phyloP scores from a whole-genome alignment of 2,888 invertebrate species.

The Clitarchus hookeri region DNA sequence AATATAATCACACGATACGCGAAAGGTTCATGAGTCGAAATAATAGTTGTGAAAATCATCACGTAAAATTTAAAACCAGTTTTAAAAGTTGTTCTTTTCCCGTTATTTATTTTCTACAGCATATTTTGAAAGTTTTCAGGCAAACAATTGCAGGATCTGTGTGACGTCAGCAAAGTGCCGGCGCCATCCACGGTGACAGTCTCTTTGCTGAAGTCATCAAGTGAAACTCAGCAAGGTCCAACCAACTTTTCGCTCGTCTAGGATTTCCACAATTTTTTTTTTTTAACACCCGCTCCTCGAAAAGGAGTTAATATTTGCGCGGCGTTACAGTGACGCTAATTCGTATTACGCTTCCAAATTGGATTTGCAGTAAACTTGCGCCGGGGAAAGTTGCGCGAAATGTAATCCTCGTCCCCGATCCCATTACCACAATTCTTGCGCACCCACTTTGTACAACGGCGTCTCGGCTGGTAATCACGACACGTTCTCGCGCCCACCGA shows the following conservation, averaged over 20 bases:
- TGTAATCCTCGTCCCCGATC: background rate
- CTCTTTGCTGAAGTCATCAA: background rate
- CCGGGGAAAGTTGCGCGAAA: background rate
- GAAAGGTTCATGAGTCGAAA: no score
- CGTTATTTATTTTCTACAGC: no score
- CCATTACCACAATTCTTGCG: background rate
- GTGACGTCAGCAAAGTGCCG: background rate
- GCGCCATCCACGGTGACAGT: background rate
- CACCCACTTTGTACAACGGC: background rate
- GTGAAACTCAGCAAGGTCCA: background rate
- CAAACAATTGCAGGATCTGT: background rate
- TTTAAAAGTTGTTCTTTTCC: no score
- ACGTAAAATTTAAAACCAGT: no score
- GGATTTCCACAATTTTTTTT: background rate
- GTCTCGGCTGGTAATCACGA: background rate
- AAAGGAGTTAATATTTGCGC: background rate
- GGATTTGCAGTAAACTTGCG: background rate
- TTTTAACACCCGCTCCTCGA: background rate
- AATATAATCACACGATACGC: no score
- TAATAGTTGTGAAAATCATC: no score
- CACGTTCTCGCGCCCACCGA: background rate
- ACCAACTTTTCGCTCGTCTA: background rate
- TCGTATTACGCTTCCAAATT: slow-evolving; percentile 7
- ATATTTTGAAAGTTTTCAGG: background rate
- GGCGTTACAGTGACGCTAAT: slow-evolving; percentile 6